Evolutionary conservation across 64 coral and sea anemone species (phyloP), one percentile per base, ranked within the genome.

Genomic region (Montipora sp.): DNA sequence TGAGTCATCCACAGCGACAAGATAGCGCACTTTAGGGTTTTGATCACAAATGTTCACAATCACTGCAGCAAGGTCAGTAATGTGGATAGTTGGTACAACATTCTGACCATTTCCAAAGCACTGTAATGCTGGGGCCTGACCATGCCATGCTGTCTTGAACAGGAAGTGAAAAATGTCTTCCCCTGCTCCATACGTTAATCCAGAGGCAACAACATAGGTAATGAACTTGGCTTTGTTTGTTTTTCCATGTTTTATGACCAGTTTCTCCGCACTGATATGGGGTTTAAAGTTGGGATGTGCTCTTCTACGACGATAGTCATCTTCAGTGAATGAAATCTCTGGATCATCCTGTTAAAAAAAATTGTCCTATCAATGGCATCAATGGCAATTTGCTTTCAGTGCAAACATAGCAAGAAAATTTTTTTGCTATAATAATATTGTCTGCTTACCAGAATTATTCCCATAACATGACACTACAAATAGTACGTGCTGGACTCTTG

Each of bases 61-160:
- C 49, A 95, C 94, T 78, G 89, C 58, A 22, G 98, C 92, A 18
- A 99, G 92, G 63, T 99, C 98, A 59, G 91, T 91, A 77, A 99
- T 79, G 48, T 99, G 98, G 23, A 99, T 96, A 22, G 92, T 96
- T 16, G 98, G 98, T 65, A 99, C 94, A 90, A 96, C 91, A 90
- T 99, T 99, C 16, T 99, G 94, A 1, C 98, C 98, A 90, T 77
- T 89, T 43, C 98, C 98, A 86, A 96, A 99, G 66, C 98, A 99
- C 80, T 99, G 98, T 46, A 99, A 69, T 63, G 98, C 94, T 12
- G 98, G 88, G 55, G 92, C 83, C 47, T 94, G 92, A 14, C 98
- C 98, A 61, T 99, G 98, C 98, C 98, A 99, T 80, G 98, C 98
- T 22, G 98, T 93, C 55, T 99, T 99, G 67, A 99, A 99, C 61